Conservation (phyloP, 1,140 invertebrate genomes). For the Hycleus cichorii region DNA sequence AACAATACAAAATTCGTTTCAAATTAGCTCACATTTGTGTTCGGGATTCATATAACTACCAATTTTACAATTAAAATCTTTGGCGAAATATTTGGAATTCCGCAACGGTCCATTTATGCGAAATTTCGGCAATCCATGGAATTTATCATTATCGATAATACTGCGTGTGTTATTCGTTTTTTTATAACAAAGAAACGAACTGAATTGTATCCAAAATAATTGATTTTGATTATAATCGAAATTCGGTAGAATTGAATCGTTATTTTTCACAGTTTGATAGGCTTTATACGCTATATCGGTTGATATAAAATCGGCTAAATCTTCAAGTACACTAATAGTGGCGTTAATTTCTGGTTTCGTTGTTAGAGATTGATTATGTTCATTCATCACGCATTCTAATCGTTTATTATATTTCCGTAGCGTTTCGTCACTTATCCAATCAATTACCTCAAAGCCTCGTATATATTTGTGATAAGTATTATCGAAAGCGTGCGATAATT, state of each 20-base stretch:
- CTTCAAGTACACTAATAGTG: slow-evolving; percentile 80
- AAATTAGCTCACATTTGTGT: slow-evolving; percentile 40
- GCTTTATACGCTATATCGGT: slow-evolving; percentile 78
- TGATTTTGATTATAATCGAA: slow-evolving; percentile 48
- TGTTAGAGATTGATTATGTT: background rate
- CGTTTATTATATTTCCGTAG: background rate
- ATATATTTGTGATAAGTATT: background rate
- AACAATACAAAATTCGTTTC: too few species aligned
- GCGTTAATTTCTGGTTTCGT: slow-evolving; percentile 62
- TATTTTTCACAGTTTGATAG: slow-evolving; percentile 56
- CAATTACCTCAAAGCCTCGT: background rate
- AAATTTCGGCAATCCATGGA: background rate
- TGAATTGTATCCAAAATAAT: slow-evolving; percentile 47
- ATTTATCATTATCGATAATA: slow-evolving; percentile 7
- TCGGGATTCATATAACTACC: slow-evolving; percentile 54
- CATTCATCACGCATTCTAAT: background rate
- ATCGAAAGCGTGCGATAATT: slow-evolving; percentile 7
- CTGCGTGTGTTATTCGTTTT: slow-evolving; percentile 13
- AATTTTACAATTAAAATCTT: slow-evolving; percentile 54
- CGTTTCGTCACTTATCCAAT: background rate
- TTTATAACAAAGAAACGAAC: slow-evolving; percentile 5
- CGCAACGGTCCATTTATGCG: slow-evolving; percentile 15
- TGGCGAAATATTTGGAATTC: slow-evolving; percentile 47
- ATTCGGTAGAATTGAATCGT: slow-evolving; percentile 45
- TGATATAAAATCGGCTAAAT: slow-evolving; percentile 76